Evolutionary conservation across 2,888 invertebrate species (phyloP), one percentile per base, ranked within the genome.

Genomic region (Athalia rosae): DNA sequence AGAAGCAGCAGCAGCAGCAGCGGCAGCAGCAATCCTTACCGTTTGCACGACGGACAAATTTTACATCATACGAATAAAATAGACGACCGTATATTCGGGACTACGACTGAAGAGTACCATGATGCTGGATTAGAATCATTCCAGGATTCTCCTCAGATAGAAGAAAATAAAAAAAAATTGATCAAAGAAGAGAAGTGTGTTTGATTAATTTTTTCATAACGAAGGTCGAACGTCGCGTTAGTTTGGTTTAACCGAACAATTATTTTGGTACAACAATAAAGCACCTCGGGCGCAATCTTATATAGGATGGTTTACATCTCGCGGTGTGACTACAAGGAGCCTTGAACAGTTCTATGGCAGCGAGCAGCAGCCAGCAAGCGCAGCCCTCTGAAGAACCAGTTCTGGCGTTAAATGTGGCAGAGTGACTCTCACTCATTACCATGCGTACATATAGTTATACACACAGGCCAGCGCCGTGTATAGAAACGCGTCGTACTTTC

Each of bases 371-470:
- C 53, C 53, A 53, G 53, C 53, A 53, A 11, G 53, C 28, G 28
- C 28, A 53, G 61, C 13, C 73, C 79, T 79, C 80, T 82, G 82
- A 79, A 84, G 86, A 87, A 87, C 87, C 86, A 85, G 87, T 87
- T 87, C 84, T 87, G 85, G 87, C 86, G 86, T 85, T 83, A 85
- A 86, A 85, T 85, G 82, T 74, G 61, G 74, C 74, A 45, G 71
- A 81, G 81, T 83, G 86, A 87, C 86, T 87, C 87, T 87, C 87
- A 86, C 86, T 85, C 83, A 79, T 83, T 81, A 80, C 78, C 69
- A 79, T 80, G 80, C 81, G 71, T 78, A 64, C 67, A 53, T 41
- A 48, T 11, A 28, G 4, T 7, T 6, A 67, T 50, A 50, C 11
- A 63, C 63, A 43, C 43, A n/a, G n/a, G 56, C 13, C 4, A 50